phyloP scores from a whole-genome alignment of 2,113 vertebrate species.

The Aldabrachelys gigantea region DNA sequence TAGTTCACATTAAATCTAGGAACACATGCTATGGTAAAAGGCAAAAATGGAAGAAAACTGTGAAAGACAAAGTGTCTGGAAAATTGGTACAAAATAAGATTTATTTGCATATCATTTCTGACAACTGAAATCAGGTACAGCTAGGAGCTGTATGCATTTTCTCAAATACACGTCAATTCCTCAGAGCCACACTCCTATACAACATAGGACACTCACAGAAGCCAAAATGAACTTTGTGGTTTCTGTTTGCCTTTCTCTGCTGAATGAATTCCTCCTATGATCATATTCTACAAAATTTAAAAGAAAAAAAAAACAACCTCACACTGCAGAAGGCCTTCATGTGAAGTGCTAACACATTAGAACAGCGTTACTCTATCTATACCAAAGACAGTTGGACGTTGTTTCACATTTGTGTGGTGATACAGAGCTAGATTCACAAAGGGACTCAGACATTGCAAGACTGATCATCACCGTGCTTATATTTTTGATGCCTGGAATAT shows the following conservation, averaged over 20 bases:
- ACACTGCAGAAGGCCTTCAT: background rate
- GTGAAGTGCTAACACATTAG: background rate
- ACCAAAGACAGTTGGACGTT: background rate
- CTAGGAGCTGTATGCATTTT: conserved; percentile 22
- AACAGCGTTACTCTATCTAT: background rate
- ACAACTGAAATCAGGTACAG: conserved; percentile 32
- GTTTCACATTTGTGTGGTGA: background rate
- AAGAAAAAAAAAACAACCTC: background rate
- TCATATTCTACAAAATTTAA: background rate
- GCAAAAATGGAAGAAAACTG: background rate
- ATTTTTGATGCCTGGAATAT: background rate
- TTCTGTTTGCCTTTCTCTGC: conserved; percentile 28
- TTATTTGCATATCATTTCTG: conserved; percentile 63
- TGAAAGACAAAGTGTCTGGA: conserved; percentile 13
- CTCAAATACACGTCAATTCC: background rate
- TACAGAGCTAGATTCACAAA: background rate
- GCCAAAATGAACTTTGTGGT: background rate
- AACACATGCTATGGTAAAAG: background rate
- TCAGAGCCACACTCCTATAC: background rate
- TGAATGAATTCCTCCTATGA: conserved; percentile 2
- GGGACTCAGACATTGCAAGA: background rate
- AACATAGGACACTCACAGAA: background rate
- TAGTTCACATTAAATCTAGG: background rate
- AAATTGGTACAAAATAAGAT: conserved; percentile 66
- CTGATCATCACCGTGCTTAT: background rate